Percentiles rank a stretch among this genome's conserved stretches.
Evolutionary conservation across 1,140 invertebrate species (phyloP).

Genomic region (Episyrphus balteatus): DNA sequence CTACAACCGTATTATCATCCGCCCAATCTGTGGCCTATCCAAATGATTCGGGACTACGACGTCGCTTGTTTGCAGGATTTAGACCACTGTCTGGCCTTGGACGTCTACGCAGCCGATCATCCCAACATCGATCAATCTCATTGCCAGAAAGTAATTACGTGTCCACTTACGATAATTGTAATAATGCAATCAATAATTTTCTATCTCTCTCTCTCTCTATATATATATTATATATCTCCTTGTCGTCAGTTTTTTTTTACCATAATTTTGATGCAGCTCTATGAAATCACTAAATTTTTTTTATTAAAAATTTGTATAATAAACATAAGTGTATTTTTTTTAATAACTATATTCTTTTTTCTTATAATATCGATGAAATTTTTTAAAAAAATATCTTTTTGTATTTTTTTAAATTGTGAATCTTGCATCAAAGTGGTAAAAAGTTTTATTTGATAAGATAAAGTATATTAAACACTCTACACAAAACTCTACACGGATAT

Average conservation of each 20-base stretch:
- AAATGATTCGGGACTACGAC: constrained; percentile 46
- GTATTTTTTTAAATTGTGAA: no score
- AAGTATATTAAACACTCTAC: no score
- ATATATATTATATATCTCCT: background rate
- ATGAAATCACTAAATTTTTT: background rate
- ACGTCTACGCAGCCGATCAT: constrained; percentile 50
- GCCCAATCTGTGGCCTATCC: constrained; percentile 28
- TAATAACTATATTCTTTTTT: no score
- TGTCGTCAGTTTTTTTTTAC: background rate
- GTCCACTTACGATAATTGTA: constrained; percentile 14
- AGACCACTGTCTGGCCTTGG: constrained; percentile 62
- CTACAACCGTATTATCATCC: constrained; percentile 16
- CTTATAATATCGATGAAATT: no score
- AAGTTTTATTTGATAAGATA: no score
- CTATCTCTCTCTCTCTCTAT: constrained; percentile 8
- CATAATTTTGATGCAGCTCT: background rate
- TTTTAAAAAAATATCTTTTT: no score
- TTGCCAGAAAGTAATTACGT: constrained; percentile 65
- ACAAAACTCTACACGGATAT: no score
- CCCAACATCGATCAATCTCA: constrained; percentile 63
- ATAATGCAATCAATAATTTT: background rate
- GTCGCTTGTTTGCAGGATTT: constrained; percentile 60
- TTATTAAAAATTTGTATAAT: no score
- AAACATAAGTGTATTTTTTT: no score
- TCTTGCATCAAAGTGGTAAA: no score